Evolutionary conservation across 2,888 invertebrate species (phyloP).

Genomic region (Drosophila rellima): DNA sequence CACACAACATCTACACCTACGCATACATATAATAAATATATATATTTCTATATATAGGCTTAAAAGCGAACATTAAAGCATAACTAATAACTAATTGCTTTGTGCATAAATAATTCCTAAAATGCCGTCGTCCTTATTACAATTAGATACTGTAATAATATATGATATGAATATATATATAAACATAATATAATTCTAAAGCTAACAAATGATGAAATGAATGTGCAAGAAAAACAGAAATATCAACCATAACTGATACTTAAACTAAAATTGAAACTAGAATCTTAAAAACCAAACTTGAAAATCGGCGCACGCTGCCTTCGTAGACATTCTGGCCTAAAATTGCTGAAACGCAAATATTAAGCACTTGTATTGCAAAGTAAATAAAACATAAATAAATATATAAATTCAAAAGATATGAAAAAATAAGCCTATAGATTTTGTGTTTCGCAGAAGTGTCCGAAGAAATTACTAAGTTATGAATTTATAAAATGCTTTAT

Average conservation of each 20-base stretch:
- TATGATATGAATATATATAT: constrained; percentile 38
- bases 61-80: constrained; percentile 38
- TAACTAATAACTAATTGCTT: constrained; percentile 68
- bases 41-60: constrained; percentile 42
- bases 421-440: constrained; percentile 31
- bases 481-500: constrained; percentile 50
- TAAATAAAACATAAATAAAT: constrained; percentile 20
- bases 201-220: constrained; percentile 14
- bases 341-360: constrained; percentile 32
- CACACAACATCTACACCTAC: constrained; percentile 5
- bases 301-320: constrained; percentile 43
- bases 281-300: constrained; percentile 20
- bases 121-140: constrained; percentile 81
- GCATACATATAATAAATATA: constrained; percentile 2
- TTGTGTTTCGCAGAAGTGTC: constrained; percentile 57
- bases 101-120: constrained; percentile 75
- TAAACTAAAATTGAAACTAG: constrained; percentile 11
- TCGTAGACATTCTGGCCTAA: constrained; percentile 52
- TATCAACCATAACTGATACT: constrained; percentile 19
- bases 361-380: constrained; percentile 37
- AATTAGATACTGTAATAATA: constrained; percentile 63
- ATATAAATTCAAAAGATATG: constrained; percentile 9
- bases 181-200: constrained; percentile 10
- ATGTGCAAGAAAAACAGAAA: constrained; percentile 12
- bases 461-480: constrained; percentile 62